Base-by-base conservation (phyloP, 2,113 vertebrate genomes). In the Strix uralensis region DNA sequence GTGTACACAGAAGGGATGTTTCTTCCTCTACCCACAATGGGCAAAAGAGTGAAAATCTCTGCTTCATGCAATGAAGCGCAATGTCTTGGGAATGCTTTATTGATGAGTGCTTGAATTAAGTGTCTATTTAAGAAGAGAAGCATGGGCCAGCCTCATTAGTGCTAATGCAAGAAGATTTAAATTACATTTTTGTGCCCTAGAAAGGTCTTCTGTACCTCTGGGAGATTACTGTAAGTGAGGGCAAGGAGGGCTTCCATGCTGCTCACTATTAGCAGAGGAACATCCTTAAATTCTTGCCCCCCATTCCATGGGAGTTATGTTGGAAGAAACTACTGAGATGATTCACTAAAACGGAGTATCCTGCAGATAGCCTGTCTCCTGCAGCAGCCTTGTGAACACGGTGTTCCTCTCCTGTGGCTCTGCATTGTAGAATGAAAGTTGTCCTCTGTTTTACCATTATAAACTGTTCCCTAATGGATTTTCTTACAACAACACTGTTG, bases 121-220 rank as follows among this genome's bases (percentile, higher is more conserved):
- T 78, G 38, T 51, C 89, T 95, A 0, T 91, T 95, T 95, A 86
- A 91, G 74, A 89, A 80, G 32, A 91, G 38, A 46, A 82, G 40
- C 81, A 90, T 52, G 81, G 86, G 81, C 87, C 86, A 97, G 70
- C 44, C 78, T 97, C 87, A 90, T 96, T 96, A 96, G 70, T 91
- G 81, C 51, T 96, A 94, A 87, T 66, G 62, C 10, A 85, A 65
- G 47, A 89, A 96, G 91, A 87, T 85, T 96, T 88, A 82, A 97
- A 94, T 97, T 85, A 94, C 40, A 29, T 5, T 91, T 95, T 87
- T 72, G 47, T 94, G 92, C 78, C 87, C 78, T 51, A 55, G 74
- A 74, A 94, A 94, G 94, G 89, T 90, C 92, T 74, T 66, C 46
- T 92, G 19, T 62, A 72, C 91, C 91, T 83, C 74, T 92, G 71